phyloP scores from a whole-genome alignment of 1,140 invertebrate genomes.

The Orussus abietinus region DNA sequence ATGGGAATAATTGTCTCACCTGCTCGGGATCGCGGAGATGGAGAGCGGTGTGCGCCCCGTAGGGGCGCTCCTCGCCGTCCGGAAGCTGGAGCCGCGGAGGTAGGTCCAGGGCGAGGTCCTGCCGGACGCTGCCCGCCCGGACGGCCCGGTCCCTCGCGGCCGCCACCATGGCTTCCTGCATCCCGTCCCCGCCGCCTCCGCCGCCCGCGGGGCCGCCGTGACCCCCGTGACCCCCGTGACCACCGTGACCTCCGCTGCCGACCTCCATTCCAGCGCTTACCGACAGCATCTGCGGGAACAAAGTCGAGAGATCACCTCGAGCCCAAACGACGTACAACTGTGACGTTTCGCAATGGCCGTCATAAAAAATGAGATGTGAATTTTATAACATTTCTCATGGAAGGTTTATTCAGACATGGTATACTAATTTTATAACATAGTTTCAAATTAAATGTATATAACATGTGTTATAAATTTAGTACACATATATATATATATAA shows the following conservation, averaged over 20 bases:
- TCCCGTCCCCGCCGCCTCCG: slow-evolving; percentile 26
- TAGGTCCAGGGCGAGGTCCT: slow-evolving; percentile 62
- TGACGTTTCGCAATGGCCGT: too few species aligned
- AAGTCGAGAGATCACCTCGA: too few species aligned
- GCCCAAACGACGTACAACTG: too few species aligned
- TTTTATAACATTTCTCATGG: too few species aligned
- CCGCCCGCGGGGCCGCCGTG: slow-evolving; percentile 29
- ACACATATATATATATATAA: too few species aligned
- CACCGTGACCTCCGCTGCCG: slow-evolving; percentile 56
- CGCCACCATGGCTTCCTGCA: slow-evolving; percentile 49
- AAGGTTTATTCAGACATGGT: too few species aligned
- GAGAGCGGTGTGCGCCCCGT: slow-evolving; percentile 58
- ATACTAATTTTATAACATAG: too few species aligned
- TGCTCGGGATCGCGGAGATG: slow-evolving; percentile 63
- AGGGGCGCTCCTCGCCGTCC: slow-evolving; percentile 68
- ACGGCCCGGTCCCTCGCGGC: slow-evolving; percentile 57
- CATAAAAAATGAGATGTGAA: too few species aligned
- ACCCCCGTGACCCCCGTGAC: slow-evolving; percentile 52
- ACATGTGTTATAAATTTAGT: too few species aligned
- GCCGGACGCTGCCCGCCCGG: slow-evolving; percentile 58
- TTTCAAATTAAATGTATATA: too few species aligned
- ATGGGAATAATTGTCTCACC: too few species aligned
- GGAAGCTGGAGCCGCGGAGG: slow-evolving; percentile 66
- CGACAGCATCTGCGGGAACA: slow-evolving; percentile 67
- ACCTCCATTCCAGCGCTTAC: slow-evolving; percentile 57